phyloP scores from a whole-genome alignment of 2,888 invertebrate genomes.

The Incurvaria masculella region DNA sequence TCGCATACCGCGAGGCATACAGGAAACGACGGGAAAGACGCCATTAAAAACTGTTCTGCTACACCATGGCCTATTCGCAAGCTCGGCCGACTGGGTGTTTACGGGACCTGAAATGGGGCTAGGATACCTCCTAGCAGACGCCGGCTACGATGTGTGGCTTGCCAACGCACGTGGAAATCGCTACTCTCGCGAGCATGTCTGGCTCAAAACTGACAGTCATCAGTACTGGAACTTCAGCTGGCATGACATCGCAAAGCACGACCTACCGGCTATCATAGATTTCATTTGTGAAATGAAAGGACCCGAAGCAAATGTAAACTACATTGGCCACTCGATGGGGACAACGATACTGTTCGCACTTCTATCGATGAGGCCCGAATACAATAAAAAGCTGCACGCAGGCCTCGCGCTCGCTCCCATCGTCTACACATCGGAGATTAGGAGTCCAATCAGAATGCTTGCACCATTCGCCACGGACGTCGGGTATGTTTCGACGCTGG shows the following conservation, averaged over 20 bases:
- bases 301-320: slow-evolving; percentile 46
- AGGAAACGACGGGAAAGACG: slow-evolving; percentile 27
- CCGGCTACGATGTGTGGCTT: slow-evolving; percentile 78
- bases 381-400: slow-evolving; percentile 60
- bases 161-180: slow-evolving; percentile 79
- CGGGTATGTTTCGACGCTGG: slow-evolving; percentile 56
- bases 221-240: slow-evolving; percentile 76
- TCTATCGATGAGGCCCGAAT: slow-evolving; percentile 63
- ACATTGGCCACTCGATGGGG: slow-evolving; percentile 92
- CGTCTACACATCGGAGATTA: slow-evolving; percentile 61
- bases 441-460: slow-evolving; percentile 63
- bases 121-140: slow-evolving; percentile 66
- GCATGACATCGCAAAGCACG: slow-evolving; percentile 84
- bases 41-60: slow-evolving; percentile 54
- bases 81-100: slow-evolving; percentile 76
- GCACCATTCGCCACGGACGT: slow-evolving; percentile 61
- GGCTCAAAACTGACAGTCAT: slow-evolving; percentile 50
- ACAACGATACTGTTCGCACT: slow-evolving; percentile 73
- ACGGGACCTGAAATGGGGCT: slow-evolving; percentile 62
- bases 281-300: slow-evolving; percentile 45
- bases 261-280: slow-evolving; percentile 83
- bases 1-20: slow-evolving; percentile 61
- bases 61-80: slow-evolving; percentile 78
- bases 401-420: slow-evolving; percentile 70
- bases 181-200: slow-evolving; percentile 65